Evolutionary conservation across 1,140 invertebrate species (phyloP).

Genomic region (Brachionus paranguensis): DNA sequence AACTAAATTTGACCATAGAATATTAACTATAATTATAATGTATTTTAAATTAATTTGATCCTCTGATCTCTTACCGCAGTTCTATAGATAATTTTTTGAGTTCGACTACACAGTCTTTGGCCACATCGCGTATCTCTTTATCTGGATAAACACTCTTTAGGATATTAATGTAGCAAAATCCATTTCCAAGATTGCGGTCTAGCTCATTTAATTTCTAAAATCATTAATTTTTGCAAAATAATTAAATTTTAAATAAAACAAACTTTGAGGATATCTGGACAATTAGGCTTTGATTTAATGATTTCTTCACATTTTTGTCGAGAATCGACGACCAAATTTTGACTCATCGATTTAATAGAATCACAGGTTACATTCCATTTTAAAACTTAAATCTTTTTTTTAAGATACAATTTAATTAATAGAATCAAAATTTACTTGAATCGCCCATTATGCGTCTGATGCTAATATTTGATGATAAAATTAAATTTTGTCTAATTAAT

Average conservation of each 20-base stretch:
- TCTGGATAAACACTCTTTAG: conserved; percentile 56
- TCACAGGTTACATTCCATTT: conserved; percentile 14
- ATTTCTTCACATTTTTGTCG: not conserved
- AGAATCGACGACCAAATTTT: not conserved
- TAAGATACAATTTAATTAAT: not conserved
- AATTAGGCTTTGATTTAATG: not conserved
- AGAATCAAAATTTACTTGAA: not conserved
- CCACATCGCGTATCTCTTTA: conserved; percentile 57
- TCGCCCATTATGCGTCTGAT: not conserved
- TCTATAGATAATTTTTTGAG: conserved; percentile 59
- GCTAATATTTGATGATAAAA: not conserved
- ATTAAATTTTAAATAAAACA: not conserved
- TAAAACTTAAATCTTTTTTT: not conserved
- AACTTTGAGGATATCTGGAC: not conserved
- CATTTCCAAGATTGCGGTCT: conserved; percentile 7
- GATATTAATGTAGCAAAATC: conserved; percentile 43
- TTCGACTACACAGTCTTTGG: conserved; percentile 56
- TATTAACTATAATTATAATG: too few species aligned
- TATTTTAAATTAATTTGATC: not conserved
- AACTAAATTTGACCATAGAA: too few species aligned
- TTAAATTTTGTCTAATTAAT: not conserved
- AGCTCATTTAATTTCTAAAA: conserved; percentile 35
- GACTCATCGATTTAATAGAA: not conserved
- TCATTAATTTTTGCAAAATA: not conserved
- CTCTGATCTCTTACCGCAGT: conserved; percentile 49